phyloP scores from a whole-genome alignment of 2,888 invertebrate genomes.

The Notocelia uddmanniana region DNA sequence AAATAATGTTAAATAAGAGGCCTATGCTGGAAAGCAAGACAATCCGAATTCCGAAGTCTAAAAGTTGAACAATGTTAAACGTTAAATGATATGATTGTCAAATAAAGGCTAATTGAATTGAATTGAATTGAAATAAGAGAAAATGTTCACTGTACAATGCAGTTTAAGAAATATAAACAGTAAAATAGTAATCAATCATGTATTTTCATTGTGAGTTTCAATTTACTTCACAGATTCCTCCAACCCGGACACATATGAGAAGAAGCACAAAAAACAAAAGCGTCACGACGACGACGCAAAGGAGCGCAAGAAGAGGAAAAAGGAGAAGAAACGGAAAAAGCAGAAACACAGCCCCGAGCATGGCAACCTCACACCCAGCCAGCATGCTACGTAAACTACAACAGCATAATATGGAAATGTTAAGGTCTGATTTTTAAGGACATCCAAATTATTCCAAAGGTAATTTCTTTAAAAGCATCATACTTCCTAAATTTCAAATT shows the following conservation, averaged over 20 bases:
- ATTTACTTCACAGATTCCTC: constrained; percentile 80
- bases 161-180: no score
- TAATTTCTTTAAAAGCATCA: neutral
- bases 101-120: no score
- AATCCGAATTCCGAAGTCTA: no score
- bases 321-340: constrained; percentile 98
- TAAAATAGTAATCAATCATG: no score
- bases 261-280: constrained; percentile 98
- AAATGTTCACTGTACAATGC: no score
- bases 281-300: constrained; percentile 95
- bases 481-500: neutral
- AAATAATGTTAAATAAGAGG: no score
- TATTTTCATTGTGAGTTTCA: no score
- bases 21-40: no score
- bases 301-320: constrained; percentile 96
- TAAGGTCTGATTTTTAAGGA: constrained; percentile 28
- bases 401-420: constrained; percentile 6
- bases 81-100: no score
- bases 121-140: no score
- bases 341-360: constrained; percentile 97
- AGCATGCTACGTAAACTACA: constrained; percentile 70
- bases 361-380: constrained; percentile 86
- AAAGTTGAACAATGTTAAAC: no score
- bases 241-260: constrained; percentile 94
- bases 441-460: neutral